Evolutionary conservation across 2,797 vertebrate species (phyloP).

Genomic region (Dryobates pubescens): DNA sequence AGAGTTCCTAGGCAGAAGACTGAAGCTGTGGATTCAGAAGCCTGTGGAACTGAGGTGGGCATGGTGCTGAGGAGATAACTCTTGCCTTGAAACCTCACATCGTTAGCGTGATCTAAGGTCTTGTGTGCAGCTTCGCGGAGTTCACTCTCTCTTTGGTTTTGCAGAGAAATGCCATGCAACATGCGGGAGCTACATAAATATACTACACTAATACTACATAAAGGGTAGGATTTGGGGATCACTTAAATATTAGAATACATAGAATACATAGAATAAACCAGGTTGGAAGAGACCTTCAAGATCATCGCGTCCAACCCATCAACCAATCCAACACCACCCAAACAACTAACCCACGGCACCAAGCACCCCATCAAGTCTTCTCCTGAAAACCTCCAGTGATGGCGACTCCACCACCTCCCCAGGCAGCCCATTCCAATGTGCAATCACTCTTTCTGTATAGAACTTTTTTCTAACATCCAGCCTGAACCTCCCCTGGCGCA

Average conservation of each 20-base stretch:
- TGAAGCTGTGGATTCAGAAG: background rate
- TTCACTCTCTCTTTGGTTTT: background rate
- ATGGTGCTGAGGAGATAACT: background rate
- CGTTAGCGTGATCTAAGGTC: background rate
- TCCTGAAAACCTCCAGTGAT: no score
- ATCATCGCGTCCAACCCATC: no score
- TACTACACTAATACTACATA: background rate
- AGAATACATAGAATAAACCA: no score
- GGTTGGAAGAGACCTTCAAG: no score
- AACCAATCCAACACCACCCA: no score
- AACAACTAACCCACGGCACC: no score
- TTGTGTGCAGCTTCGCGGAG: background rate
- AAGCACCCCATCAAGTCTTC: no score
- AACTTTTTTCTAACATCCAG: no score
- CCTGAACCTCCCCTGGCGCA: no score
- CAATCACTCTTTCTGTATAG: no score
- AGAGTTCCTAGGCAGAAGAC: background rate
- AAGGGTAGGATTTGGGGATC: background rate
- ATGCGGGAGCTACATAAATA: background rate
- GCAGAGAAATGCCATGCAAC: background rate
- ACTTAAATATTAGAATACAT: background rate
- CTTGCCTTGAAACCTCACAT: background rate
- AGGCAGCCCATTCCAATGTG: no score
- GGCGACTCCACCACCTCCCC: no score
- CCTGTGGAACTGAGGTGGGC: background rate